These are phyloP conservation scores for Hemiscyllium ocellatum DNA, from an alignment of 2,113 vertebrate species.

Conservation along the genomic window DNA sequence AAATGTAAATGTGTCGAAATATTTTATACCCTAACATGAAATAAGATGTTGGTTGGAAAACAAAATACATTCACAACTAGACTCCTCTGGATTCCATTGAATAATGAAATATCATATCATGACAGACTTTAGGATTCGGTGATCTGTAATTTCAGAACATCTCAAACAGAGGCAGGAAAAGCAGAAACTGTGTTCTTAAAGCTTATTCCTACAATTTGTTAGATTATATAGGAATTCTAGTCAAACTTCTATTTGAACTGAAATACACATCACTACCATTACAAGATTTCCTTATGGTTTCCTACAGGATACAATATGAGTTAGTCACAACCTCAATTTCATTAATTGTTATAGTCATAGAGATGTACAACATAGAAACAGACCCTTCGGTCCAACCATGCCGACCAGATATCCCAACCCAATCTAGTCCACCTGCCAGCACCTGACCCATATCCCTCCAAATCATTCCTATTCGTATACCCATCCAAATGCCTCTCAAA, in stretches of 20 bases:
- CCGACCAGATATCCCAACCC: no score
- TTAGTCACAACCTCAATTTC: background rate
- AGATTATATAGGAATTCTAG: background rate
- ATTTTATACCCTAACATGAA: background rate
- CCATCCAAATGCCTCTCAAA: no score
- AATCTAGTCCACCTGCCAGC: no score
- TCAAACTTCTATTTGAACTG: background rate
- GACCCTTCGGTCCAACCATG: no score
- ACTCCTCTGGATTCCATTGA: background rate
- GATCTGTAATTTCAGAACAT: background rate
- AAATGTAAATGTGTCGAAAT: background rate
- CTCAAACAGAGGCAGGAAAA: background rate
- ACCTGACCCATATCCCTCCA: no score
- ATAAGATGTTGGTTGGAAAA: background rate
- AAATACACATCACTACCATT: background rate
- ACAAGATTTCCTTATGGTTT: background rate
- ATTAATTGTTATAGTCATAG: background rate
- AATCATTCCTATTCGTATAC: no score
- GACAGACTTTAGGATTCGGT: background rate
- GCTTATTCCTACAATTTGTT: background rate
- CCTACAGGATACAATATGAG: background rate
- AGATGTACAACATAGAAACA: no score
- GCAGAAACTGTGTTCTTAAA: background rate
- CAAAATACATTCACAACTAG: background rate
- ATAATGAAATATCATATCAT: background rate